Evolutionary conservation across 2,113 vertebrate species (phyloP).

Genomic region (Tretioscincus oriximinensis): DNA sequence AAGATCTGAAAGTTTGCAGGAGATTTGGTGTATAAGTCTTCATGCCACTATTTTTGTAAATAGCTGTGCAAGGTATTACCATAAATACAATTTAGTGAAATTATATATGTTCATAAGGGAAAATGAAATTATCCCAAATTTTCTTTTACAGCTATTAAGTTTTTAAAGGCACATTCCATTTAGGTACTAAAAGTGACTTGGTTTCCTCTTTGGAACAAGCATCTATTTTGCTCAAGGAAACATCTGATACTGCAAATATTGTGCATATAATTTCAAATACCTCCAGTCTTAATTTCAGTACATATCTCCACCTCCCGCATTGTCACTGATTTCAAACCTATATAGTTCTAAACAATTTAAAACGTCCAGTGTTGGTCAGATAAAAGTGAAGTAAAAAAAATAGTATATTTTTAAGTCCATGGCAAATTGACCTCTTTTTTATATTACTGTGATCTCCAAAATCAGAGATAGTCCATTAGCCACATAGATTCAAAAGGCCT

Average conservation of each 20-base stretch:
- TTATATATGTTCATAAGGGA: background rate
- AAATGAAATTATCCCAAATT: background rate
- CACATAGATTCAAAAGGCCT: background rate
- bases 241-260: background rate
- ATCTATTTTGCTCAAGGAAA: background rate
- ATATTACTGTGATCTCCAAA: background rate
- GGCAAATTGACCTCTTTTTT: slow-evolving; percentile 24
- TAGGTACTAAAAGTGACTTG: background rate
- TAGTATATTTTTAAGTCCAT: slow-evolving; percentile 8
- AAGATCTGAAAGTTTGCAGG: slow-evolving; percentile 53
- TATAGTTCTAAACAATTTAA: slow-evolving; percentile 34
- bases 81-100: slow-evolving; percentile 51
- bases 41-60: slow-evolving; percentile 51
- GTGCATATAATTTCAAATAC: background rate
- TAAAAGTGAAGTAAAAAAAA: slow-evolving; percentile 26
- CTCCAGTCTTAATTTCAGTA: background rate
- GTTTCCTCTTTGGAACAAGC: background rate
- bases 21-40: slow-evolving; percentile 57
- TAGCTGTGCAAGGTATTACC: slow-evolving; percentile 34
- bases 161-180: background rate
- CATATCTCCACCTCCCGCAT: background rate
- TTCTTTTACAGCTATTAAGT: background rate
- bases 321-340: slow-evolving; percentile 52
- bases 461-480: background rate
- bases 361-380: slow-evolving; percentile 27